Conservation (phyloP, 2,113 vertebrate genomes). For the Guaruba guarouba region DNA sequence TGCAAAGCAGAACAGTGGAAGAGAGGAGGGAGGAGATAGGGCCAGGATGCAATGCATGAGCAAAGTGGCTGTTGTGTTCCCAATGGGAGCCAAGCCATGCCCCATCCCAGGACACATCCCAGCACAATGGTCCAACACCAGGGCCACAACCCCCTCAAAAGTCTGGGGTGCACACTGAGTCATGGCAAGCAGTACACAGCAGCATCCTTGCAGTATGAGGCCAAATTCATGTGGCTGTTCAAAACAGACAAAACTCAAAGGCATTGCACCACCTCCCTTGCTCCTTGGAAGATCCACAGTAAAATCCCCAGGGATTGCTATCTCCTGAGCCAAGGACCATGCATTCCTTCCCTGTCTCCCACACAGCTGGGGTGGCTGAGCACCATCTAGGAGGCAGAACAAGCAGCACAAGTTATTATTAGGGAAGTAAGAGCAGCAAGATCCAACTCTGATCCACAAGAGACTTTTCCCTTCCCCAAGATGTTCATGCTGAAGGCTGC, state of each 20-base stretch:
- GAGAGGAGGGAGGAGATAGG: neutral
- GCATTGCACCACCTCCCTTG: neutral
- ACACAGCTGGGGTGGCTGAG: neutral
- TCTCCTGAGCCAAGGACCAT: neutral
- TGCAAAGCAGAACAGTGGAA: neutral
- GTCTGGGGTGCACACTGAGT: fast-evolving
- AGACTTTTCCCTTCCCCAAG: neutral
- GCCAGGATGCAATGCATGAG: fast-evolving
- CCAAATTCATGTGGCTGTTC: fast-evolving
- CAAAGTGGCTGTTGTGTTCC: neutral
- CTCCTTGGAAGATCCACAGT: neutral
- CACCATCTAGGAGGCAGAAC: fast-evolving
- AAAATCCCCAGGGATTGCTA: neutral
- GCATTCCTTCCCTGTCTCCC: neutral
- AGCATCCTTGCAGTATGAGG: neutral
- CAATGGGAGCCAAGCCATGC: neutral
- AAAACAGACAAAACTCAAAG: neutral
- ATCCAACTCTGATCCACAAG: neutral
- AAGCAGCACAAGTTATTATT: neutral
- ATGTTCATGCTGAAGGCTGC: neutral
- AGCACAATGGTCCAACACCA: fast-evolving
- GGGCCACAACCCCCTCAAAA: neutral
- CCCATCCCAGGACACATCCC: neutral
- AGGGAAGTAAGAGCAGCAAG: neutral
- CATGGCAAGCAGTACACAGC: neutral